A percentile compares a stretch with the other conserved stretches of the same genome.
phyloP scores from a whole-genome alignment of 1,140 invertebrate genomes.

The Aphelenchoides besseyi region DNA sequence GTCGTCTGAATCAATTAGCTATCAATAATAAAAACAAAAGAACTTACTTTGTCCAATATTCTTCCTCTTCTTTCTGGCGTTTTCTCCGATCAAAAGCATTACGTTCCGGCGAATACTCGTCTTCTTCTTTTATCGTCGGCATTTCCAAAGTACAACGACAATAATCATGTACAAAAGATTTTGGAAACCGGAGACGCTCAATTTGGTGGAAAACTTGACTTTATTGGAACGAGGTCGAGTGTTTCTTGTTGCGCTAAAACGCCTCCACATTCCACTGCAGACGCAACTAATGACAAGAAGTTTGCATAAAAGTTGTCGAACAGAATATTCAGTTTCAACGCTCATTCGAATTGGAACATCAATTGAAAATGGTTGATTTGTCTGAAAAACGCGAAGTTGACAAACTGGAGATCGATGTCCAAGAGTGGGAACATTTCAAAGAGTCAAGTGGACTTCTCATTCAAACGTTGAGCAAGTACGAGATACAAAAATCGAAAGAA shows the following conservation, averaged over 20 bases:
- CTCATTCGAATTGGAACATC: neutral
- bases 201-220: too few species aligned
- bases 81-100: neutral
- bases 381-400: neutral
- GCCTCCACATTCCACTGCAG: too few species aligned
- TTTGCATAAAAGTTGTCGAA: too few species aligned
- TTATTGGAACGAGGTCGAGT: too few species aligned
- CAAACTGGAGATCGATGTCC: neutral
- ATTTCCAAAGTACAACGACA: too few species aligned
- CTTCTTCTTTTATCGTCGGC: neutral
- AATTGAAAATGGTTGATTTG: neutral
- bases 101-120: neutral
- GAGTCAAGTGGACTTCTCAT: neutral
- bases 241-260: too few species aligned
- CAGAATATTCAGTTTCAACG: too few species aligned
- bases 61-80: slow-evolving; percentile 26
- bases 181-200: too few species aligned
- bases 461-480: neutral
- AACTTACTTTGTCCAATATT: slow-evolving; percentile 42
- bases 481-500: neutral
- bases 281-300: too few species aligned
- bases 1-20: slow-evolving; percentile 38
- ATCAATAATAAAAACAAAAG: neutral
- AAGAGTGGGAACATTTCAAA: neutral
- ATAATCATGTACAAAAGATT: too few species aligned